Base-by-base conservation (phyloP, 2,113 vertebrate genomes). In the Orientallactaga bullata region DNA sequence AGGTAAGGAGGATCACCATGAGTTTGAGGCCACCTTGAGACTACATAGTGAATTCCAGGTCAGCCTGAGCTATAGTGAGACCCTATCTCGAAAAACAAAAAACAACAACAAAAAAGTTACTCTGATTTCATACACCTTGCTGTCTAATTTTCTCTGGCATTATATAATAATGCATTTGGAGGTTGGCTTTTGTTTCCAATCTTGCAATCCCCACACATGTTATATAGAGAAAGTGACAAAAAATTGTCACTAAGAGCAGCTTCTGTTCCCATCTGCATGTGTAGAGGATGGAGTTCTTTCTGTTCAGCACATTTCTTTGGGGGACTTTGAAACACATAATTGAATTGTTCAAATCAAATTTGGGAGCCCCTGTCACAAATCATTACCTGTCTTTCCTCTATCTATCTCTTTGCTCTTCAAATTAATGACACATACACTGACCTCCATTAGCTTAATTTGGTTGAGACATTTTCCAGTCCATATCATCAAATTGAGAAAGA, bases 311-410 rank as follows among this genome's bases (percentile, higher is more conserved):
- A 98, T 98, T 98, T 98, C 98, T 98, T 98, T 97, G 96, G 98
- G 98, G 97, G 97, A 97, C 97, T 98, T 98, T 97, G 96, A 97
- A 97, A 96, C 95, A 97, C 91, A 83, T 98, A 98, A 98, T 98
- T 97, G 95, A 98, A 98, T 98, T 98, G 94, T 95, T 97, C 72
- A 98, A 98, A 98, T 98, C 98, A 97, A 97, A 98, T 98, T 98
- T 98, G 96, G 96, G 97, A 76, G 39, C 95, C 97, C 93, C 96
- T 98, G 98, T 98, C 98, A 98, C 98, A 98, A 98, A 98, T 98
- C 98, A 98, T 98, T 98, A 98, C 97, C 97, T 98, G 97, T 98
- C 97, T 98, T 98, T 97, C 97, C 96, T 98, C 97, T 95, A 97
- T 98, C 97, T 95, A 97, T 97, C 97, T 97, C 94, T 95, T 96